Evolutionary conservation across 2,888 invertebrate species (phyloP), one percentile per base, ranked within the genome.

Genomic region (Tribolium freemani): DNA sequence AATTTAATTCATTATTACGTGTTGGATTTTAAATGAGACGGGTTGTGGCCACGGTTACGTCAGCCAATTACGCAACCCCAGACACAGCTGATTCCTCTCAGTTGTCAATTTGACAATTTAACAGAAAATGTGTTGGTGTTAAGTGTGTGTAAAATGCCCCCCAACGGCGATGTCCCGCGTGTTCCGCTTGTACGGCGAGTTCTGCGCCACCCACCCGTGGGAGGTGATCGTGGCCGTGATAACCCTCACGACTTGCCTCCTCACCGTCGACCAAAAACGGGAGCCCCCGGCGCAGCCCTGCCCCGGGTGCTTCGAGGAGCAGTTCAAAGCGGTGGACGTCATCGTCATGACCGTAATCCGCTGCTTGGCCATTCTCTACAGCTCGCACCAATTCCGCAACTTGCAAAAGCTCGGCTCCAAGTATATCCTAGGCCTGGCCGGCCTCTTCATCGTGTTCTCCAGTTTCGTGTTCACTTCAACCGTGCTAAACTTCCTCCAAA

Each of bases 151-250:
- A 16, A 26, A 26, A 26, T 26, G 26, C 5, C 5, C 5, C 5
- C 26, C 0, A 26, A 3, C 30, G 75, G 64, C 30, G 30, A 82
- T 82, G 82, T 81, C 80, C 86, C 90, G 90, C 81, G 87, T 93
- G 77, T 96, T 95, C 90, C 91, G 92, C 74, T 90, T 91, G 57
- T 94, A 96, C 84, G 96, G 97, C 53, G 92, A 93, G 83, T 92
- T 96, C 85, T 97, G 97, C 88, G 96, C 96, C 75, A 91, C 93
- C 45, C 95, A 96, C 87, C 96, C 97, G 64, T 95, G 96, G 93
- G 97, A 97, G 87, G 96, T 97, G 76, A 96, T 97, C 77, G 94
- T 97, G 50, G 93, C 93, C 46, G 92, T 94, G 5, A 87, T 95
- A 69, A 94, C 95, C 21, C 85, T 95, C 58, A 92, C 95, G 10